phyloP scores from a whole-genome alignment of 2,797 vertebrate genomes.

The Tangara arthus region DNA sequence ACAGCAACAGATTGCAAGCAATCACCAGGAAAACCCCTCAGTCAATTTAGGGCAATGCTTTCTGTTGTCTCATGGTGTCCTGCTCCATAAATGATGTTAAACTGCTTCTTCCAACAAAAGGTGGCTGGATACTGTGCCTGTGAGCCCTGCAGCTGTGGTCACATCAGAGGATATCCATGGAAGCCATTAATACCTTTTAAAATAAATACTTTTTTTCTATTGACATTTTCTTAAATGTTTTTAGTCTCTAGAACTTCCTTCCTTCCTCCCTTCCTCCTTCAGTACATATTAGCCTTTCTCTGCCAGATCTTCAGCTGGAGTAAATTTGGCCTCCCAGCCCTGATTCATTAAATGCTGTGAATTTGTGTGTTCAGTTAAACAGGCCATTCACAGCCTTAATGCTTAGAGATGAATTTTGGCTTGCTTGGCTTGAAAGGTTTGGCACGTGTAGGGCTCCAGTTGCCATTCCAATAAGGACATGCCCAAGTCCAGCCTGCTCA shows the following conservation, averaged over 20 bases:
- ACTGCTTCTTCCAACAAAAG: background rate
- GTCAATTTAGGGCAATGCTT: background rate
- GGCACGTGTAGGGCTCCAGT: background rate
- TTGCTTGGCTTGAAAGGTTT: background rate
- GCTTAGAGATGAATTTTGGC: background rate
- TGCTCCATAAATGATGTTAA: background rate
- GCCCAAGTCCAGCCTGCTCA: background rate
- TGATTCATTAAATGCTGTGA: background rate
- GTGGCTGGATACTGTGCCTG: fast-evolving
- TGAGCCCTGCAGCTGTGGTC: background rate
- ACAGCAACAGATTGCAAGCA: background rate
- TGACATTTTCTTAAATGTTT: background rate
- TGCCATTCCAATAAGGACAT: background rate
- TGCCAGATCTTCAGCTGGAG: slow-evolving; percentile 8
- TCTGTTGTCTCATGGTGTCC: background rate
- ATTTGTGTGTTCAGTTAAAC: background rate
- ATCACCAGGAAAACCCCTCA: background rate
- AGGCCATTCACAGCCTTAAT: background rate
- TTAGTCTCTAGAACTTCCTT: background rate
- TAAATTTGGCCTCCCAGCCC: background rate
- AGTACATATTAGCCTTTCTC: background rate
- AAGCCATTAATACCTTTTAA: background rate
- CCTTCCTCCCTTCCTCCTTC: background rate
- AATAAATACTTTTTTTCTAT: background rate
- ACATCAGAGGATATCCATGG: background rate